Evolutionary conservation across 2,113 vertebrate genomes (phyloP).

Genomic region (Gopherus flavomarginatus): DNA sequence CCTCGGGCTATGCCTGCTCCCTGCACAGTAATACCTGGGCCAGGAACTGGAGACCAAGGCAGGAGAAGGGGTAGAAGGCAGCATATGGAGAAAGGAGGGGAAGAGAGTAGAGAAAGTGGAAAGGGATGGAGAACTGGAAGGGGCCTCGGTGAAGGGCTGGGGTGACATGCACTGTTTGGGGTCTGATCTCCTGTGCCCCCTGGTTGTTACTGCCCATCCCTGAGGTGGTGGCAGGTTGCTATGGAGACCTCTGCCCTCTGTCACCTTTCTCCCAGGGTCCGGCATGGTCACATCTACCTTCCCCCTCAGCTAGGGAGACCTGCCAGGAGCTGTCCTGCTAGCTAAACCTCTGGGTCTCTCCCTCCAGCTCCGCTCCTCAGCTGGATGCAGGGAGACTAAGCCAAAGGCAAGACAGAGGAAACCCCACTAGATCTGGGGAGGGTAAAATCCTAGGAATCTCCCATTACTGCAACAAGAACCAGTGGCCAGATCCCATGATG

Average conservation of each 20-base stretch:
- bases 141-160: neutral
- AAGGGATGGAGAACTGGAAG: neutral
- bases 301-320: neutral
- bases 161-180: neutral
- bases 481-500: neutral
- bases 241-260: neutral
- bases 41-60: neutral
- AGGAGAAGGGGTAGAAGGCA: neutral
- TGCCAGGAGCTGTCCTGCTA: neutral
- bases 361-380: neutral
- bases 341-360: neutral
- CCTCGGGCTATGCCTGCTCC: neutral
- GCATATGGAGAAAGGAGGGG: neutral
- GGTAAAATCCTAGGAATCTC: neutral
- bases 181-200: rapidly evolving
- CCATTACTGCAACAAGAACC: neutral
- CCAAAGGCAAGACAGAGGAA: neutral
- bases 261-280: neutral
- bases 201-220: neutral
- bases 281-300: neutral
- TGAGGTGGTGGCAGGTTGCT: neutral
- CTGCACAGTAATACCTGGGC: neutral
- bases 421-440: rapidly evolving
- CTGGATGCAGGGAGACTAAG: rapidly evolving
- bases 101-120: too few species aligned